phyloP scores from a whole-genome alignment of 2,888 invertebrate species.

The Phyllotreta striolata region DNA sequence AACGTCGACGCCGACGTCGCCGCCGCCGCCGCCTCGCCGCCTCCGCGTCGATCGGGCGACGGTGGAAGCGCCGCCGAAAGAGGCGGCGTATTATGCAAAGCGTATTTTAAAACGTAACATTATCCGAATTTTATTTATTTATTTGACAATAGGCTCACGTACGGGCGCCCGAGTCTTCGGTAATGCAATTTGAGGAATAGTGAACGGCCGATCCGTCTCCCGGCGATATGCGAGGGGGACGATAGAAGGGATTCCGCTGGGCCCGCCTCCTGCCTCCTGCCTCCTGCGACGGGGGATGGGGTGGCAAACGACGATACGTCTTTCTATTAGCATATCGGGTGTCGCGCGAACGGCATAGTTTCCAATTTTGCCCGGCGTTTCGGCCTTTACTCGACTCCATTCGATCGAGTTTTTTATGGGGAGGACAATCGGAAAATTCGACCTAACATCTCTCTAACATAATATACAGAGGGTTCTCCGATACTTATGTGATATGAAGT shows the following conservation, averaged over 20 bases:
- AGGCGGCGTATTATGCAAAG: conserved; percentile 59
- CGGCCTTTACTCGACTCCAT: conserved; percentile 11
- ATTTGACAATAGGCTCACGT: conserved; percentile 64
- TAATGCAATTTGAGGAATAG: conserved; percentile 62
- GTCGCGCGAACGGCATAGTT: conserved; percentile 40
- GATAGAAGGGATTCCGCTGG: conserved; percentile 44
- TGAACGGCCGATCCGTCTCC: conserved; percentile 60
- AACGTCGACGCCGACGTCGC: conserved; percentile 42
- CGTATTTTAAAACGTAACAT: conserved; percentile 62
- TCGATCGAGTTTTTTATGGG: neutral
- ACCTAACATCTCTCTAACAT: too few relatives aligned
- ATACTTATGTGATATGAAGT: too few relatives aligned
- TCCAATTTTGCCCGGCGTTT: conserved; percentile 31
- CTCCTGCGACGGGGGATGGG: conserved; percentile 24
- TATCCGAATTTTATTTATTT: conserved; percentile 63
- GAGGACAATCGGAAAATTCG: too few relatives aligned
- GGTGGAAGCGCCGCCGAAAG: conserved; percentile 17
- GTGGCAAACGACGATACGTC: conserved; percentile 46
- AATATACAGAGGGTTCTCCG: too few relatives aligned
- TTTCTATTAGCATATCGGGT: conserved; percentile 55
- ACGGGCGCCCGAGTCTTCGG: conserved; percentile 57
- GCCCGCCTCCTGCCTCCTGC: conserved; percentile 44
- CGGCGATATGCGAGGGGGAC: conserved; percentile 47
- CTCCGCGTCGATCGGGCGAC: conserved; percentile 30
- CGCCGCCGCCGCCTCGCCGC: too few relatives aligned